Percentiles rank a stretch among this genome's conserved stretches.
Conservation (phyloP, 2,888 invertebrate genomes). For the Melieria omissa region DNA sequence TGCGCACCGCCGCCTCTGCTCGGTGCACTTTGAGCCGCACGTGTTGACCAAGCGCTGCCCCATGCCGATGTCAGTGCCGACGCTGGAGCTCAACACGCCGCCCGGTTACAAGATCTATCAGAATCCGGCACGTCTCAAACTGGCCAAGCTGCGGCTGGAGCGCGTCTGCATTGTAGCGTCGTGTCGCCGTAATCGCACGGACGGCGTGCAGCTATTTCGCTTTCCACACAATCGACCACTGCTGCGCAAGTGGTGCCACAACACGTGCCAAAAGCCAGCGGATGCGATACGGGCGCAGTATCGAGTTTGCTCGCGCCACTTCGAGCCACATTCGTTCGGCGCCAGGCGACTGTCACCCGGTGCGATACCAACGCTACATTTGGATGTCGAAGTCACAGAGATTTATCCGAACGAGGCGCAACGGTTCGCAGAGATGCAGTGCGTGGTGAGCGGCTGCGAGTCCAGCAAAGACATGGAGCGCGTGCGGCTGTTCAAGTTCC, state of each 20-base stretch:
- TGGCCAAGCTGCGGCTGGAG: slow-evolving; percentile 54
- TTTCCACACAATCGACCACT: slow-evolving; percentile 55
- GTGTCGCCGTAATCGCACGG: slow-evolving; percentile 54
- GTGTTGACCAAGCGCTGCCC: slow-evolving; percentile 61
- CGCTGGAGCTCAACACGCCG: slow-evolving; percentile 56
- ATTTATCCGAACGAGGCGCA: slow-evolving; percentile 59
- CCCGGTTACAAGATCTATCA: slow-evolving; percentile 60
- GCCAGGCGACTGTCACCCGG: slow-evolving; percentile 55
- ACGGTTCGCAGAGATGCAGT: slow-evolving; percentile 56
- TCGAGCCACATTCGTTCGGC: slow-evolving; percentile 61
- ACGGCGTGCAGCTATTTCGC: slow-evolving; percentile 58
- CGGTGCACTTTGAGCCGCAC: slow-evolving; percentile 57
- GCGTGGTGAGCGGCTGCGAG: slow-evolving; percentile 53
- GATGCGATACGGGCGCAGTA: slow-evolving; percentile 51
- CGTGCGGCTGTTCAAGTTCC: slow-evolving; percentile 57
- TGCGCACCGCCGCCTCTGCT: slow-evolving; percentile 57
- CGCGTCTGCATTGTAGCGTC: slow-evolving; percentile 57
- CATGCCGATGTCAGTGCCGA: slow-evolving; percentile 58
- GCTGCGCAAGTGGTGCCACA: slow-evolving; percentile 60
- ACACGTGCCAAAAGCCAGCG: slow-evolving; percentile 54
- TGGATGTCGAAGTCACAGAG: slow-evolving; percentile 51
- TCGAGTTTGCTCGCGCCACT: slow-evolving; percentile 58
- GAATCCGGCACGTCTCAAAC: slow-evolving; percentile 58
- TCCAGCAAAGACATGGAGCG: slow-evolving; percentile 52
- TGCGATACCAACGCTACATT: slow-evolving; percentile 57